Percentiles rank a stretch among this genome's conserved stretches.
These are phyloP conservation scores for Nasua narica DNA, from an alignment of 2,797 vertebrate genomes.

Conservation along the genomic window DNA sequence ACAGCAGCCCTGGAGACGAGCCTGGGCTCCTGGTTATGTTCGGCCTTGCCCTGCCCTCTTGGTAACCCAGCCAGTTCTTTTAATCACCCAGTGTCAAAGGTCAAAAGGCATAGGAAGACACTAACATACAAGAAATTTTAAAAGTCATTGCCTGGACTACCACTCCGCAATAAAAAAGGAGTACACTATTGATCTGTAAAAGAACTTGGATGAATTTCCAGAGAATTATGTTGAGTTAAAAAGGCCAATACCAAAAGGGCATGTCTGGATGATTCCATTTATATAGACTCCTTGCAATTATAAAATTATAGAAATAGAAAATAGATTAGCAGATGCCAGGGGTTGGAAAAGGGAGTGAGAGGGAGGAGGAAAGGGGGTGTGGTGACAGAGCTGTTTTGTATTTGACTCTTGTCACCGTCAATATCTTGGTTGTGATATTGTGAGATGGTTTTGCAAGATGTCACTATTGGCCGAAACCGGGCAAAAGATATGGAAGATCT, in stretches of 20 bases:
- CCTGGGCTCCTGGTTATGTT: background rate
- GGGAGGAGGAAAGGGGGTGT: background rate
- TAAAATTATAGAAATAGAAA: background rate
- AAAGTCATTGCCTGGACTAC: background rate
- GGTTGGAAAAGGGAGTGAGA: background rate
- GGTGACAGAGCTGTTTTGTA: background rate
- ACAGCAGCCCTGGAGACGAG: background rate
- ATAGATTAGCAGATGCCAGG: background rate
- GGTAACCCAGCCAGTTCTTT: background rate
- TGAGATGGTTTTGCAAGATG: background rate
- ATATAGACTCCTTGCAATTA: background rate
- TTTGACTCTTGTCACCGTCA: background rate
- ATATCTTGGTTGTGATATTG: background rate
- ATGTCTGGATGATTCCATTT: slow-evolving; percentile 21
- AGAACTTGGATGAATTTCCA: slow-evolving; percentile 12
- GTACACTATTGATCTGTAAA: background rate
- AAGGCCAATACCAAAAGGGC: background rate
- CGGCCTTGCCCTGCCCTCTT: background rate
- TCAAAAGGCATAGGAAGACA: slow-evolving; percentile 36
- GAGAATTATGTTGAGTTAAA: slow-evolving; percentile 20
- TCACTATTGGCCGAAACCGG: background rate
- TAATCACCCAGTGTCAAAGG: background rate
- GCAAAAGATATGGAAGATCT: background rate
- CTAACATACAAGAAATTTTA: background rate
- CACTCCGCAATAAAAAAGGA: slow-evolving; percentile 18